Conservation (phyloP, 2,888 invertebrate genomes). For the Lasioglossum marginatum region DNA sequence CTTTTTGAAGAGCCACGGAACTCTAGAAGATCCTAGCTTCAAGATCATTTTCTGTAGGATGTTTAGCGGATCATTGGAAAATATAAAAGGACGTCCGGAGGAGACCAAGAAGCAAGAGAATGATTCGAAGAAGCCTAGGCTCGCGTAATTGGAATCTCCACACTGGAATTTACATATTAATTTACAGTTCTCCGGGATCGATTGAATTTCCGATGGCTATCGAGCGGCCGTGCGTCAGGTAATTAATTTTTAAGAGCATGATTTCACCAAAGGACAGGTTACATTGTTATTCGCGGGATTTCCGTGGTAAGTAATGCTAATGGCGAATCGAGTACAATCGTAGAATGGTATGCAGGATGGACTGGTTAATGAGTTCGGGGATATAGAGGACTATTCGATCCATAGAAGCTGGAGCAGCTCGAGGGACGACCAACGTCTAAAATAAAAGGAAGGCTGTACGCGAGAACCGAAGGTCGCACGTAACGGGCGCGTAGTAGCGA, state of each 20-base stretch:
- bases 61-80: not conserved
- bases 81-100: not conserved
- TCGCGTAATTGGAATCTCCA: conserved; percentile 2
- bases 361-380: not conserved
- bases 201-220: not conserved
- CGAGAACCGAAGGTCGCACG: not conserved
- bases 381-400: not conserved
- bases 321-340: conserved; percentile 28
- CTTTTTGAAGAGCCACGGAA: too few species aligned
- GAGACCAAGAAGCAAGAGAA: not conserved
- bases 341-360: conserved; percentile 7
- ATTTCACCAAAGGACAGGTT: not conserved
- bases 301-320: conserved; percentile 13
- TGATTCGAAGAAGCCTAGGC: not conserved
- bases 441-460: not conserved
- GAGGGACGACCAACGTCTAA: not conserved
- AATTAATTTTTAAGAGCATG: conserved; percentile 5
- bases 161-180: not conserved
- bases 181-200: not conserved
- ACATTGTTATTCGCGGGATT: conserved; percentile 43
- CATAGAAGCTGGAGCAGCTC: not conserved
- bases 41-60: not conserved
- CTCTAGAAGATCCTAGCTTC: not conserved
- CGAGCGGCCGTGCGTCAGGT: not conserved
- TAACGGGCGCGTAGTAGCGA: conserved; percentile 1